phyloP scores from a whole-genome alignment of 1,140 invertebrate genomes.

The Homarus americanus region DNA sequence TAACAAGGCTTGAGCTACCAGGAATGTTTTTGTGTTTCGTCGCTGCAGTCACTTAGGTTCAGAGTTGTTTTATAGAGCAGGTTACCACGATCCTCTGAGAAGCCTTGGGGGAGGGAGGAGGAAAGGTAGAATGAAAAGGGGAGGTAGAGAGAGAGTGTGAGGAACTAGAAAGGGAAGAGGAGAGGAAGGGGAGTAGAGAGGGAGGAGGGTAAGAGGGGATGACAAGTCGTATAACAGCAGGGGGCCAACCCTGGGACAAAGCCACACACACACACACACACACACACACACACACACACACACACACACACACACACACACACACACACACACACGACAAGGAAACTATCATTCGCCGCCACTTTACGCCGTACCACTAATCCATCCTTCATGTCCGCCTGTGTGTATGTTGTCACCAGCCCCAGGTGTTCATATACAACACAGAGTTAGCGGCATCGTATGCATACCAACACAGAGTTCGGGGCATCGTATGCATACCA shows the following conservation, averaged over 20 bases:
- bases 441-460: too few relatives aligned
- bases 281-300: slow-evolving; percentile 26
- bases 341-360: not conserved
- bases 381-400: too few relatives aligned
- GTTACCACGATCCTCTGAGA: too few relatives aligned
- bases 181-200: not conserved
- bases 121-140: not conserved
- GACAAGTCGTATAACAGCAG: not conserved
- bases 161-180: not conserved
- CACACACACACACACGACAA: not conserved
- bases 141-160: not conserved
- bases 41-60: too few relatives aligned
- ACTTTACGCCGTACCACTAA: too few relatives aligned
- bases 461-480: too few relatives aligned
- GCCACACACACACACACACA: not conserved
- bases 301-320: slow-evolving; percentile 7
- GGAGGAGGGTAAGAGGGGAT: not conserved
- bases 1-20: too few relatives aligned
- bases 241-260: not conserved
- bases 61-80: too few relatives aligned
- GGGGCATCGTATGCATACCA: too few relatives aligned
- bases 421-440: too few relatives aligned
- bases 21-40: too few relatives aligned
- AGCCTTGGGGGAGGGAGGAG: not conserved
- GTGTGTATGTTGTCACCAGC: too few relatives aligned